Conservation (phyloP, 2,888 invertebrate genomes). For the Apodemia hepburni region DNA sequence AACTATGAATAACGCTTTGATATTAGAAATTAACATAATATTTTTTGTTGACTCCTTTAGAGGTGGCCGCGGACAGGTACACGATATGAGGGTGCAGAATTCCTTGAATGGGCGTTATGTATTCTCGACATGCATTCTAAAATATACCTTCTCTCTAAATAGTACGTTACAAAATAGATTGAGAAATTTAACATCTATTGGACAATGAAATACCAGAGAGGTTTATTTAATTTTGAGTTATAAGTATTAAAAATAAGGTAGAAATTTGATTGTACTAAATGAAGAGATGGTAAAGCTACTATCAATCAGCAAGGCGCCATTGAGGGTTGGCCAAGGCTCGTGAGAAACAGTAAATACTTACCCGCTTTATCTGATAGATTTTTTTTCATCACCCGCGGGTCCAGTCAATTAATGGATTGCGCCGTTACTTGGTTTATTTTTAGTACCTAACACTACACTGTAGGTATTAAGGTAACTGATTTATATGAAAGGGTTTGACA, state of each 20-base stretch:
- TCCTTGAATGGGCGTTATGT: slow-evolving; percentile 69
- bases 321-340: slow-evolving; percentile 74
- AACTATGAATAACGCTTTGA: slow-evolving; percentile 71
- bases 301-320: slow-evolving; percentile 79
- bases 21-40: slow-evolving; percentile 75
- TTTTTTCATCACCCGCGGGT: slow-evolving; percentile 73
- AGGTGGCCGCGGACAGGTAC: slow-evolving; percentile 77
- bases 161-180: slow-evolving; percentile 37
- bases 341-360: slow-evolving; percentile 75
- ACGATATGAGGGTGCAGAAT: slow-evolving; percentile 77
- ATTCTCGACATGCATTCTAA: slow-evolving; percentile 28
- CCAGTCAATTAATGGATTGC: slow-evolving; percentile 77
- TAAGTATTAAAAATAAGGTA: slow-evolving; percentile 36
- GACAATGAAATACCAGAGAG: background rate
- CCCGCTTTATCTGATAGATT: slow-evolving; percentile 74
- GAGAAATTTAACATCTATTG: slow-evolving; percentile 32
- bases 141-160: slow-evolving; percentile 31
- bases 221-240: slow-evolving; percentile 21
- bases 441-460: slow-evolving; percentile 52
- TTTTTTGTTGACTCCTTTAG: slow-evolving; percentile 73
- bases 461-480: slow-evolving; percentile 59
- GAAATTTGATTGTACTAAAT: slow-evolving; percentile 33
- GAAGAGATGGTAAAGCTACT: slow-evolving; percentile 65
- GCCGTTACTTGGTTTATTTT: slow-evolving; percentile 75
- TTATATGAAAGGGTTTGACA: slow-evolving; percentile 70